Evolutionary conservation across 1,140 invertebrate species (phyloP), one percentile per base, ranked within the genome.

Genomic region (Drosophila punjabiensis): DNA sequence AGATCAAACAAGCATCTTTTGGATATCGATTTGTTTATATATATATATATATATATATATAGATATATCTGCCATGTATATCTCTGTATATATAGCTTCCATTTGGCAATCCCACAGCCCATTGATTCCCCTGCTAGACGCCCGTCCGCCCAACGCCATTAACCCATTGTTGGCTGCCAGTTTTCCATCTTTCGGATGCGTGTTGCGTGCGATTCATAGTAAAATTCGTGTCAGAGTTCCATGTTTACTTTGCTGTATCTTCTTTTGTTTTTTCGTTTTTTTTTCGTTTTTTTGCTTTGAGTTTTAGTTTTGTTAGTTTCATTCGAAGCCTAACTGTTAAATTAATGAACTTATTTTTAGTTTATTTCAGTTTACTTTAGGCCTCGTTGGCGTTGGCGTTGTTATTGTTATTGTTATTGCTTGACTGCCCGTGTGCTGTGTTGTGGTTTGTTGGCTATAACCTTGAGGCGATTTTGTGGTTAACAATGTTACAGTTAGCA

Each of bases 401-500:
- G 45, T 63, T 62, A 35, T 45, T 80, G 56, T 45, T 50, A 56
- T 53, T 80, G 58, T 47, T 50, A 58, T 55, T 76, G 50, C 16
- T 52, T 71, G 70, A 28, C 43, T 74, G 67, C 70, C 45, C 68
- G 14, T 68, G 47, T 45, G 50, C 9, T 68, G 53, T 65, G 45
- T 70, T 71, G 76, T 63, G 77, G 55, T 67, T 80, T 66, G 61
- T 77, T 78, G 78, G 62, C 50, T 81, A 52, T 73, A 85, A 86
- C 82, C 82, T 86, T 86, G 83, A 68, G 53, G 76, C 76, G 58
- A 56, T 75, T 86, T 81, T 48, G 79, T 79, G 68, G 79, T 86
- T 79, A 74, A 74, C 55, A 73, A 74, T 74, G 45, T 74, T 62
- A 74, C 70, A 82, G 75, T 82, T 85, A 68, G 45, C 45, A 35